Percentiles rank a stretch among this genome's conserved stretches.
Evolutionary conservation across 2,888 invertebrate species (phyloP).

Genomic region (Didymodactylos carnosus): DNA sequence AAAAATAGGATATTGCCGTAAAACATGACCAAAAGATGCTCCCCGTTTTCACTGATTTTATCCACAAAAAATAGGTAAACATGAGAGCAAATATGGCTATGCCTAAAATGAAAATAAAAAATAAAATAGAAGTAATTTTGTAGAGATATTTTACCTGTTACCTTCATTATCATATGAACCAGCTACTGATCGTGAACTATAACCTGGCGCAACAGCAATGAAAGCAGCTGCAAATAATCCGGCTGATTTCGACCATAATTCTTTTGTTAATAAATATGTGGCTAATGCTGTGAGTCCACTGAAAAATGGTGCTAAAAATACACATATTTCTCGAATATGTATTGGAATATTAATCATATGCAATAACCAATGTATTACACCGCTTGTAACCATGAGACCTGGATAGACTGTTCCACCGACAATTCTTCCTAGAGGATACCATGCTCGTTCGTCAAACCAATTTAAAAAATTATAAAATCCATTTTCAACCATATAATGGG

Average conservation of each 20-base stretch:
- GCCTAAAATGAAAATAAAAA: conserved; percentile 30
- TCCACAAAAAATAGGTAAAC: conserved; percentile 93
- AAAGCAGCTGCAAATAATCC: conserved; percentile 95
- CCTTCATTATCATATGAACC: conserved; percentile 98
- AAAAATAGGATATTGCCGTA: conserved; percentile 87
- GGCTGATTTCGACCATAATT: conserved; percentile 84
- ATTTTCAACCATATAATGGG: conserved; percentile 96
- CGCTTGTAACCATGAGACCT: conserved; percentile 86
- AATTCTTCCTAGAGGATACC: conserved; percentile 95
- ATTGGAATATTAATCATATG: conserved; percentile 80
- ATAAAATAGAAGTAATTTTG: not conserved
- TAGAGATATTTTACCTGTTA: not conserved
- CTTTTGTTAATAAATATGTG: conserved; percentile 86
- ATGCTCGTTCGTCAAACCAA: conserved; percentile 98
- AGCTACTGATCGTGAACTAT: conserved; percentile 93
- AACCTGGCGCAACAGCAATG: conserved; percentile 93
- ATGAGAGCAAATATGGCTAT: conserved; percentile 98
- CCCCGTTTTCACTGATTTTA: conserved; percentile 66
- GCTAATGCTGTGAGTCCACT: conserved; percentile 93
- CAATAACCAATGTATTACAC: conserved; percentile 76
- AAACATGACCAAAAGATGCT: conserved; percentile 86
- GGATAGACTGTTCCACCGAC: conserved; percentile 71
- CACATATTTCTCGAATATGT: conserved; percentile 93
- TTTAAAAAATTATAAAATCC: conserved; percentile 97
- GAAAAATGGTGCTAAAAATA: conserved; percentile 71